Evolutionary conservation across 2,797 vertebrate species (phyloP).

Genomic region (Amphiprion clarkii): DNA sequence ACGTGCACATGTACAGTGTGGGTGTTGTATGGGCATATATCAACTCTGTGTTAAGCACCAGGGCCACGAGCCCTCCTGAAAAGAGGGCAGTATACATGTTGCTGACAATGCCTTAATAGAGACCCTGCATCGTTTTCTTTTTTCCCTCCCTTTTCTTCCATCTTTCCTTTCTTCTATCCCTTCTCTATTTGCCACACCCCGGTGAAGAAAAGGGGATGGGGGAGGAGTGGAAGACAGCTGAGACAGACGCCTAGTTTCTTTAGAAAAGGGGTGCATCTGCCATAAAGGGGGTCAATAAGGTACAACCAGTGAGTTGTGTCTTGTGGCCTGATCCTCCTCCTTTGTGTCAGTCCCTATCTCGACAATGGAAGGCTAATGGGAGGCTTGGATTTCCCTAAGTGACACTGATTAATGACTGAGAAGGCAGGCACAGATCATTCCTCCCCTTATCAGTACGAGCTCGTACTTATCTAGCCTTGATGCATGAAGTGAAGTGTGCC

Average conservation of each 20-base stretch:
- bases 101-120: constrained; percentile 58
- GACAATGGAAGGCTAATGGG: constrained; percentile 71
- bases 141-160: constrained; percentile 24
- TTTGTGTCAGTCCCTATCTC: constrained; percentile 73
- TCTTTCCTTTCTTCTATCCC: constrained; percentile 35
- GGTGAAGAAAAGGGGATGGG: constrained; percentile 33
- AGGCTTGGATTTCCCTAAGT: constrained; percentile 76
- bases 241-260: constrained; percentile 45
- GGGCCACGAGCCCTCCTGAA: constrained; percentile 49
- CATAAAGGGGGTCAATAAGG: constrained; percentile 77
- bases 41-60: constrained; percentile 21
- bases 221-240: constrained; percentile 29
- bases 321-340: constrained; percentile 66
- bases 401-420: constrained; percentile 77
- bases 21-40: constrained; percentile 13
- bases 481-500: constrained; percentile 43
- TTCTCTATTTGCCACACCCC: constrained; percentile 44
- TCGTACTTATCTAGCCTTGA: constrained; percentile 45
- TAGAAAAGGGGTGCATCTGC: constrained; percentile 65
- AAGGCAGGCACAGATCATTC: constrained; percentile 53
- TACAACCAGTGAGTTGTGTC: constrained; percentile 70
- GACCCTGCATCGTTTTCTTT: constrained; percentile 58
- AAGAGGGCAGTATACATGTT: constrained; percentile 44
- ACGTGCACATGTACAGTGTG: constrained; percentile 7
- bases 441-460: constrained; percentile 54